Evolutionary conservation across 2,888 invertebrate genomes (phyloP), one percentile per base, ranked within the genome.

Genomic region (Pherbina coryleti): DNA sequence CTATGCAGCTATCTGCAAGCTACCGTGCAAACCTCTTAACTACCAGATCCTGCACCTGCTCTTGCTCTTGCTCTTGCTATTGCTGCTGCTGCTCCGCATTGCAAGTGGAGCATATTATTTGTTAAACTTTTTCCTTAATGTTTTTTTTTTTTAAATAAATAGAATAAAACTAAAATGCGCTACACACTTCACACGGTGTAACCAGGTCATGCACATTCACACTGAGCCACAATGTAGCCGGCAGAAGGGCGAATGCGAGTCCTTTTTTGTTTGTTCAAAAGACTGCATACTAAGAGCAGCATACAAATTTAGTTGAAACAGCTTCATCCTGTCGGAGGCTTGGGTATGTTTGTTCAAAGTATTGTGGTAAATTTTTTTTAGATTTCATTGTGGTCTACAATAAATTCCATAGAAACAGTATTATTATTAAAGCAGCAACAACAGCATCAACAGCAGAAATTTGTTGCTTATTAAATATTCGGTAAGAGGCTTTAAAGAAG

Each of bases 171-270:
- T 28, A 17, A 69, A 49, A 22, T 49, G 25, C 51, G 28, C n/a
- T n/a, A n/a, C 19, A 31, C 49, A 7, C 25, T 51, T 51, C 51
- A 28, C 51, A 69, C 51, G 51, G 44, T 49, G n/a, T 49, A 67
- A 67, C 67, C 49, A 37, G 67, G 67, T 67, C 67, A 67, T 67
- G 49, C 67, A n/a, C n/a, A 49, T 67, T 37, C 44, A 17, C 66
- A 66, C 49, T 34, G 44, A 44, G 14, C n/a, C 44, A 22, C 44
- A 44, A 44, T 37, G 67, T 67, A 9, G 22, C 44, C 44, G 69
- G 28, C 25, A 60, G 14, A 60, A 60, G 28, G 69, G 69, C 69
- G n/a, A n/a, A n/a, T n/a, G 17, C 44, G 44, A 44, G 19, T 22
- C 11, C 69, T 3, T 14, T 9, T 69, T 49, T 17, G 25, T 49